Evolutionary conservation across 2,888 invertebrate species (phyloP).

Genomic region (Drosophila percnosoma): DNA sequence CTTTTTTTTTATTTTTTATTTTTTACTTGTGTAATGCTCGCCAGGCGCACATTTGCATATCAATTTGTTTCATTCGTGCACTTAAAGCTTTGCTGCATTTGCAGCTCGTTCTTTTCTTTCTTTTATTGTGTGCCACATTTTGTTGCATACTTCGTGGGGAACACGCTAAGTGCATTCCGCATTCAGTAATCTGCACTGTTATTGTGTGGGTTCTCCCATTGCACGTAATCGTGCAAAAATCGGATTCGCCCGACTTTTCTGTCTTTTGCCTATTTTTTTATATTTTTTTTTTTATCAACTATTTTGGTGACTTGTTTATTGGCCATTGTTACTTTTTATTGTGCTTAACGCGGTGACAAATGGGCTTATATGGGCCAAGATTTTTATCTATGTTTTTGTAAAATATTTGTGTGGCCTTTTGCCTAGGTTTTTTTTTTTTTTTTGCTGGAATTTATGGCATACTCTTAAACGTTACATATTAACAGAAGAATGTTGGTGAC

Average conservation of each 20-base stretch:
- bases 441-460: conserved; percentile 15
- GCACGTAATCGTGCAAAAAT: conserved; percentile 30
- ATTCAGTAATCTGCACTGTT: conserved; percentile 42
- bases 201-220: conserved; percentile 26
- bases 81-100: conserved; percentile 51
- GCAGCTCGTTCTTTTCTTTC: conserved; percentile 28
- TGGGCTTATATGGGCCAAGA: conserved; percentile 35
- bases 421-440: not conserved
- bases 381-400: conserved; percentile 12
- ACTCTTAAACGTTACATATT: conserved; percentile 16
- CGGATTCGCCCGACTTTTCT: conserved; percentile 3
- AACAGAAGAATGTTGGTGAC: not conserved
- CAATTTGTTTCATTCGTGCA: conserved; percentile 75
- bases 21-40: conserved; percentile 24
- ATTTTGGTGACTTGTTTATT: conserved; percentile 71
- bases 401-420: conserved; percentile 5
- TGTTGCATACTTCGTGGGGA: conserved; percentile 47
- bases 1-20: not conserved
- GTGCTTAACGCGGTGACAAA: conserved; percentile 63
- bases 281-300: conserved; percentile 23
- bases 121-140: conserved; percentile 26
- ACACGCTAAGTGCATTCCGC: conserved; percentile 37
- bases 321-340: conserved; percentile 32
- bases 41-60: conserved; percentile 67
- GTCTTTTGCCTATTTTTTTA: conserved; percentile 1